phyloP scores from a whole-genome alignment of 2,888 invertebrate species.

The Mesoligia furuncula region DNA sequence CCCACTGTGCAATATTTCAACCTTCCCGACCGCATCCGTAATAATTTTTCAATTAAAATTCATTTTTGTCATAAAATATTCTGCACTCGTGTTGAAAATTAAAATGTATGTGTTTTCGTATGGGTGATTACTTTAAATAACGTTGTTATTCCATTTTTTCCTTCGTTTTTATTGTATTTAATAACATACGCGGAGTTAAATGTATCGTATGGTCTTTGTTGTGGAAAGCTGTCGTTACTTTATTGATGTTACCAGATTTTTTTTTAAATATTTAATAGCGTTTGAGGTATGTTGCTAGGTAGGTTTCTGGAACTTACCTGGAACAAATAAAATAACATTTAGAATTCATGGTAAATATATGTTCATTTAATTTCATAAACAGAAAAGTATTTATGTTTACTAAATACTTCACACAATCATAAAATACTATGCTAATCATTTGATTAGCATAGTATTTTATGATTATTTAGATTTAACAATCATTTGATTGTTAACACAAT shows the following conservation, averaged over 20 bases:
- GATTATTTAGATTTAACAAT: no score
- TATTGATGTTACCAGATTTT: slow-evolving; percentile 8
- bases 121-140: slow-evolving; percentile 65
- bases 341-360: not conserved
- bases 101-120: slow-evolving; percentile 67
- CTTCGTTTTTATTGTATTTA: slow-evolving; percentile 40
- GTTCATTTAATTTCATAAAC: not conserved
- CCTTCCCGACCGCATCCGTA: slow-evolving; percentile 79
- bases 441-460: no score
- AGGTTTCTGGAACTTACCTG: slow-evolving; percentile 53
- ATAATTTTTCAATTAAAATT: slow-evolving; percentile 85
- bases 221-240: not conserved
- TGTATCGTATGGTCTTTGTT: not conserved
- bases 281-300: accelerated
- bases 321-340: slow-evolving; percentile 7
- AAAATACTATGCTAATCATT: slow-evolving; percentile 6
- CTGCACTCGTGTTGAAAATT: slow-evolving; percentile 70
- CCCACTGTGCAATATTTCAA: slow-evolving; percentile 81
- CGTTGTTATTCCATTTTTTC: slow-evolving; percentile 52
- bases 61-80: slow-evolving; percentile 73
- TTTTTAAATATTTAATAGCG: no score
- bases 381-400: not conserved
- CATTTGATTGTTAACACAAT: slow-evolving; percentile 6
- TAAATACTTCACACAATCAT: not conserved
- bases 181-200: slow-evolving; percentile 13